Evolutionary conservation across 1,140 invertebrate genomes (phyloP).

Genomic region (Zelostemma sp.): DNA sequence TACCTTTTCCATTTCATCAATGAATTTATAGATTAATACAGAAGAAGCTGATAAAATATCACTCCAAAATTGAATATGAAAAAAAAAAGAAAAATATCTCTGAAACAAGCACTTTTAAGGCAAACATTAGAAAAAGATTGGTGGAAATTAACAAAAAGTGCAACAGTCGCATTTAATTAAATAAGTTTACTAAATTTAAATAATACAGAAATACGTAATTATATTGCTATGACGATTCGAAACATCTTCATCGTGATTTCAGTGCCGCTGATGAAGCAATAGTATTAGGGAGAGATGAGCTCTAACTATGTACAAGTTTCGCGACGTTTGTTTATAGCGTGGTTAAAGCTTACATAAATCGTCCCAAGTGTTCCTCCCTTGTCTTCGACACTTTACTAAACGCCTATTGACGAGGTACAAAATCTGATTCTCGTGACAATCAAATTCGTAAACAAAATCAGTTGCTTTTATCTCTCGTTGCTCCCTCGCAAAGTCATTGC

Average conservation of each 20-base stretch:
- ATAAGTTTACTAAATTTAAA: conserved; percentile 52
- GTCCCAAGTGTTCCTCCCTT: conserved; percentile 31
- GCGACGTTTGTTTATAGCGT: conserved; percentile 38
- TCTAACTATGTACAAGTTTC: conserved; percentile 47
- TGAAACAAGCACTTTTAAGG: too few relatives aligned
- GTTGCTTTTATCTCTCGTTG: conserved; percentile 8
- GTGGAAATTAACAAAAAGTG: conserved; percentile 25
- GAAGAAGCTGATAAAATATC: too few relatives aligned
- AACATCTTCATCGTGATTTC: conserved; percentile 46
- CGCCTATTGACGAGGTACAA: conserved; percentile 36
- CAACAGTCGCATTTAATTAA: conserved; percentile 45
- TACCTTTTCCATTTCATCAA: too few relatives aligned
- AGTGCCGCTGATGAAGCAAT: conserved; percentile 41
- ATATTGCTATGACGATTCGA: conserved; percentile 50
- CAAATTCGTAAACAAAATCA: conserved; percentile 37
- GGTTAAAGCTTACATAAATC: conserved; percentile 43
- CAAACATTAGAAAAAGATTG: too few relatives aligned
- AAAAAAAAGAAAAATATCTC: too few relatives aligned
- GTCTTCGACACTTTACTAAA: conserved; percentile 22
- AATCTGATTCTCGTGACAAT: conserved; percentile 40
- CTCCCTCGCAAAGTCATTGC: conserved; percentile 32
- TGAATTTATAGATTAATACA: too few relatives aligned
- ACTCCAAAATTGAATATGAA: too few relatives aligned
- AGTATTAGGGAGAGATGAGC: conserved; percentile 46
- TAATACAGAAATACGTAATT: conserved; percentile 51